These are phyloP conservation scores for Nebria salina DNA, from an alignment of 2,888 invertebrate genomes.

Conservation along the genomic window DNA sequence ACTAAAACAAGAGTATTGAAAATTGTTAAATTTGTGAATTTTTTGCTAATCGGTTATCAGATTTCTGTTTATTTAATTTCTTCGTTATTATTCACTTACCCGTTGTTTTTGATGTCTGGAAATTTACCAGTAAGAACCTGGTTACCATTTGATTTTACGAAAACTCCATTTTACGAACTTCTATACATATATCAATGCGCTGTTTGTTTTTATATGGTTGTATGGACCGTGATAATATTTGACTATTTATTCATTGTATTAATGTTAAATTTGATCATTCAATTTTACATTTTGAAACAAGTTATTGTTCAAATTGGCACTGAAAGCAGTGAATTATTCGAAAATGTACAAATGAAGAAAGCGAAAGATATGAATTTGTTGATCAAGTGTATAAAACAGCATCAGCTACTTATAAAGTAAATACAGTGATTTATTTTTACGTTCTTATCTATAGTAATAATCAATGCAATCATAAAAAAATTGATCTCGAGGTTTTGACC, in stretches of 20 bases:
- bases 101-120: not conserved
- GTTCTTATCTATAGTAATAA: too few species aligned
- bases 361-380: not conserved
- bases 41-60: not conserved
- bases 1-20: not conserved
- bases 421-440: not conserved
- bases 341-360: not conserved
- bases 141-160: constrained; percentile 28
- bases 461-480: too few species aligned
- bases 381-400: constrained; percentile 28
- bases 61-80: not conserved
- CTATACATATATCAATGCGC: constrained; percentile 39
- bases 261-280: constrained; percentile 33
- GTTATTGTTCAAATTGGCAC: constrained; percentile 27
- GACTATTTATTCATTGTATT: constrained; percentile 33
- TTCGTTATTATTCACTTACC: not conserved
- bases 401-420: not conserved
- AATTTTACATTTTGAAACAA: constrained; percentile 31
- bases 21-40: not conserved
- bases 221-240: constrained; percentile 27
- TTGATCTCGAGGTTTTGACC: too few species aligned
- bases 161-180: constrained; percentile 35
- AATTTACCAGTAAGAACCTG: not conserved
- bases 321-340: not conserved
- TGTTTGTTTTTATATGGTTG: constrained; percentile 33